Base-by-base conservation (phyloP, 2,797 vertebrate genomes). In the Pterois miles region DNA sequence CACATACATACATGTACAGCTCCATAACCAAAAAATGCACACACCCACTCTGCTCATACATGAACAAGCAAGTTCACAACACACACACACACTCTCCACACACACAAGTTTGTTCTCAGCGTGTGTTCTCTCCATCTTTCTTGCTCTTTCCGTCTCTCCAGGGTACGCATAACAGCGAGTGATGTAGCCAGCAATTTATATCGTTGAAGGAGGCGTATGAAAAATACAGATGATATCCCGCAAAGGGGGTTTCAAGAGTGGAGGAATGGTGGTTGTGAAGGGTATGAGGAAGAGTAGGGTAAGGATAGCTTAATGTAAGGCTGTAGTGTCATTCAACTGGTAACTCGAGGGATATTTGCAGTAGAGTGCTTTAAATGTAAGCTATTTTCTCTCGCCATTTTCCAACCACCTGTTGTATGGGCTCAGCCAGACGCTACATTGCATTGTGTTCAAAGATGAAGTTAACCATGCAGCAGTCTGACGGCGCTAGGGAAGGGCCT, bases 181-280 rank as follows among this genome's bases (percentile, higher is more conserved):
- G 85, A 89, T 91, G 82, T 80, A 89, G 80, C 82, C 80, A 66
- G 84, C 89, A 90, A 86, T 92, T 92, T 91, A 90, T 88, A 88
- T 83, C 11, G 34, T 80, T 82, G 86, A 91, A 86, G 80, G 82
- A 87, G 77, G 82, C 58, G 16, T 85, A 89, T 86, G 78, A 90
- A 81, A 91, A 85, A 91, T 86, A 91, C 80, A 85, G 76, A 88
- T 74, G 81, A 88, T 84, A 83, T 89, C 62, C 88, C 29, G 50
- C 86, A 88, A 87, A 80, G 83, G 85, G 80, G 62, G 66, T 86
- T 91, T 85, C 73, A 86, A 76, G 75, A 83, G 79, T 79, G 83
- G 67, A 81, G 65, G 56, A 76, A 71, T 4, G 13, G 34, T 10
- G 14, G 64, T 59, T 69, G 56, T 69, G 73, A 76, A 68, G 52